phyloP scores from a whole-genome alignment of 1,140 invertebrate genomes.

The Globodera ellingtonae region DNA sequence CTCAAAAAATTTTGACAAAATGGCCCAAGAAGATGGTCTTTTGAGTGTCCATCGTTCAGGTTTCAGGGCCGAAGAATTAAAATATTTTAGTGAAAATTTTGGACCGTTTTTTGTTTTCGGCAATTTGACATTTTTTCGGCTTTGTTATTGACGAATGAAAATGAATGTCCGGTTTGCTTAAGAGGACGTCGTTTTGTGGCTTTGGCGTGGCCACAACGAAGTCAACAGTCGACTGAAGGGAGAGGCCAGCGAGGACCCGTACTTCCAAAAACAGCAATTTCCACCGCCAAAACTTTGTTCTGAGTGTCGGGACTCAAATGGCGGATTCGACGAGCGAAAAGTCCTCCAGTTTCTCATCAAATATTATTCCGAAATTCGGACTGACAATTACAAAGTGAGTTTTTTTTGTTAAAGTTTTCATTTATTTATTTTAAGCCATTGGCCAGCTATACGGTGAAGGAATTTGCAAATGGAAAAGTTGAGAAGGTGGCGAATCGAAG shows the following conservation, averaged over 20 bases:
- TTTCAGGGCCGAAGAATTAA: constrained; percentile 4
- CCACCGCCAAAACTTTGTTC: constrained; percentile 76
- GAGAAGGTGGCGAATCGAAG: constrained; percentile 51
- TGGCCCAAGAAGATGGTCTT: constrained; percentile 72
- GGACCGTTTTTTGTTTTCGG: constrained; percentile 15
- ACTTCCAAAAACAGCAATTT: constrained; percentile 86
- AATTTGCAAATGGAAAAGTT: constrained; percentile 60
- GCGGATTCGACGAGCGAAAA: constrained; percentile 52
- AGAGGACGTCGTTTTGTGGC: constrained; percentile 82
- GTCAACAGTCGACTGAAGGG: constrained; percentile 84
- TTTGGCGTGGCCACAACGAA: constrained; percentile 91
- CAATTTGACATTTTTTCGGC: background rate
- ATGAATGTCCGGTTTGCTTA: constrained; percentile 15
- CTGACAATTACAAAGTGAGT: constrained; percentile 50
- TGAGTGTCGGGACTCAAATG: constrained; percentile 43
- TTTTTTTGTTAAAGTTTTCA: constrained; percentile 20
- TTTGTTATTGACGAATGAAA: background rate
- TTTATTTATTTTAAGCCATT: constrained; percentile 46
- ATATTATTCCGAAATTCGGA: constrained; percentile 60
- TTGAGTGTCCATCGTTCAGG: constrained; percentile 66
- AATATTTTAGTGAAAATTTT: no score
- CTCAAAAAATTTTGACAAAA: constrained; percentile 79
- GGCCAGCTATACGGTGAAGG: constrained; percentile 55
- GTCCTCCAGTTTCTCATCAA: constrained; percentile 54
- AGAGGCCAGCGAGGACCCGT: constrained; percentile 85